These are phyloP conservation scores for Gymnocheta viridis DNA, from an alignment of 2,888 invertebrate genomes.

Conservation along the genomic window DNA sequence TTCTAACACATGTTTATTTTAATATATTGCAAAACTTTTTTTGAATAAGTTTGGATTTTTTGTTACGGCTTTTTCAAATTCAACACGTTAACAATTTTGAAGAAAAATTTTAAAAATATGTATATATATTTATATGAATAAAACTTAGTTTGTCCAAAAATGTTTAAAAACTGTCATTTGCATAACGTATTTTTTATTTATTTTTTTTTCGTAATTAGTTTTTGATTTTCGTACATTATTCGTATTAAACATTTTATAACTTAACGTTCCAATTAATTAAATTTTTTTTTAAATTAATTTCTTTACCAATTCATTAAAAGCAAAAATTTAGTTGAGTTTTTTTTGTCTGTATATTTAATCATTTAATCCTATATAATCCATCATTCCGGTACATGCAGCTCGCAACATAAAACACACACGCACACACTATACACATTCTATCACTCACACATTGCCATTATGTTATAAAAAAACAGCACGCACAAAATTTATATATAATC, in stretches of 20 bases:
- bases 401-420: constrained; percentile 34
- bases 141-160: no score
- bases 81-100: no score
- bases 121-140: no score
- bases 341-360: constrained; percentile 35
- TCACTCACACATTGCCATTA: constrained; percentile 32
- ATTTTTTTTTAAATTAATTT: not conserved
- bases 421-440: constrained; percentile 3
- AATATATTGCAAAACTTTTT: no score
- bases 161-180: no score
- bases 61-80: no score
- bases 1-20: no score
- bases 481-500: constrained; percentile 55
- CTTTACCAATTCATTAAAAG: constrained; percentile 47
- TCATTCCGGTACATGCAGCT: constrained; percentile 59
- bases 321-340: constrained; percentile 9
- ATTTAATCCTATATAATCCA: constrained; percentile 66
- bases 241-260: not conserved
- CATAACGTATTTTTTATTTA: no score
- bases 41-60: no score
- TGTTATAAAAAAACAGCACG: constrained; percentile 30
- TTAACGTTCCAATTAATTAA: constrained; percentile 17
- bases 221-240: not conserved
- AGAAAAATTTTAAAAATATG: no score
- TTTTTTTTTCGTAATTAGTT: not conserved